Conservation (phyloP, 2,888 invertebrate species). For the Dione vanillae region DNA sequence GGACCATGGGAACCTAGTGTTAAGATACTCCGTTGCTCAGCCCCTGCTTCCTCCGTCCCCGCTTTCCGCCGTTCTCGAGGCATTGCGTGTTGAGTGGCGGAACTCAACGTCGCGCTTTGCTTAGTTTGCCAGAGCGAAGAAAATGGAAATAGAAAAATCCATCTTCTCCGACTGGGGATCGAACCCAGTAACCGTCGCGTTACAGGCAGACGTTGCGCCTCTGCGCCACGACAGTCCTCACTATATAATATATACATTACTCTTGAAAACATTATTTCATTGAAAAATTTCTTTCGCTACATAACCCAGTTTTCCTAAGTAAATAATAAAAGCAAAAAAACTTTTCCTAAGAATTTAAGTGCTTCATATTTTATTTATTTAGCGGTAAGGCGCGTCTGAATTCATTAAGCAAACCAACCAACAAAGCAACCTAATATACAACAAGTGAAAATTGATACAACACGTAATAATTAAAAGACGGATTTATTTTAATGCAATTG, state of each 20-base stretch:
- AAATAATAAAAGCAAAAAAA: constrained; percentile 19
- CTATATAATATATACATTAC: neutral
- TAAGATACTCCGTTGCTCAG: no score
- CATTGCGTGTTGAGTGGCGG: no score
- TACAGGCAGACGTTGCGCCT: no score
- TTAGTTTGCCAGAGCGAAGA: no score
- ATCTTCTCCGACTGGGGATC: no score
- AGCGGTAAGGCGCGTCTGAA: constrained; percentile 15
- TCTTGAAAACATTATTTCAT: neutral
- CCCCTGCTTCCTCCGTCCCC: no score
- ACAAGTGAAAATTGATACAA: constrained; percentile 7
- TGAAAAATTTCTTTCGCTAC: neutral
- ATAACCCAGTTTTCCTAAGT: constrained; percentile 3
- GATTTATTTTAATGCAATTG: neutral
- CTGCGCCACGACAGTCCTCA: no score
- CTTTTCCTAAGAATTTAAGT: constrained; percentile 20
- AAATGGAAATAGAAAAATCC: no score
- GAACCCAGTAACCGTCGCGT: no score
- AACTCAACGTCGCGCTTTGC: no score
- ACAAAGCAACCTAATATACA: constrained; percentile 5
- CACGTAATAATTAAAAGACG: neutral
- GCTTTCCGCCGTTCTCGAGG: no score
- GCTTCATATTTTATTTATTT: constrained; percentile 27
- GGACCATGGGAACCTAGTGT: no score
- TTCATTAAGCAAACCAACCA: constrained; percentile 8